phyloP scores from a whole-genome alignment of 2,888 invertebrate species.

The Dysmachus trigonus region DNA sequence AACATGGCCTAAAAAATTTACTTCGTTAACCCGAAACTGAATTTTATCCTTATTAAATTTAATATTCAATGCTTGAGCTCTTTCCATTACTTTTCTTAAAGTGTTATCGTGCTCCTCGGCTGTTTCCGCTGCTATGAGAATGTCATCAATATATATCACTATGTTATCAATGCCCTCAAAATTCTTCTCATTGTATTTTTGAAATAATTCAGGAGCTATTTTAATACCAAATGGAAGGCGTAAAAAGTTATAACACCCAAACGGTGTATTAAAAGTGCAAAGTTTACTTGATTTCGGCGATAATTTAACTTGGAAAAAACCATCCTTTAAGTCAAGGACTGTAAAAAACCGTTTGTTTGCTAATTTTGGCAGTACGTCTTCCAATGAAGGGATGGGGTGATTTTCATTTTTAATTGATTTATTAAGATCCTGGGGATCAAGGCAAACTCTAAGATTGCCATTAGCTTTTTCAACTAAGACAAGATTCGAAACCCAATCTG shows the following conservation, averaged over 20 bases:
- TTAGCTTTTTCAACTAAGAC: slow-evolving; percentile 5
- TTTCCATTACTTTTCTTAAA: slow-evolving; percentile 51
- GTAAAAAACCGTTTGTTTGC: slow-evolving; percentile 35
- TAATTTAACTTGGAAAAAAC: slow-evolving; percentile 48
- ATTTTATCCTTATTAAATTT: slow-evolving; percentile 53
- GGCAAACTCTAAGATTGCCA: slow-evolving; percentile 36
- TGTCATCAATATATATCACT: slow-evolving; percentile 32
- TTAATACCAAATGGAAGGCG: slow-evolving; percentile 51
- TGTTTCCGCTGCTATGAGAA: slow-evolving; percentile 7
- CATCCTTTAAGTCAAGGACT: slow-evolving; percentile 47
- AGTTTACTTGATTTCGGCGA: slow-evolving; percentile 40
- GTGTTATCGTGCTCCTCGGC: not conserved
- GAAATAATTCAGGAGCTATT: slow-evolving; percentile 51
- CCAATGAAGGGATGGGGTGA: slow-evolving; percentile 46
- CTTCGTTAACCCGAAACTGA: not conserved
- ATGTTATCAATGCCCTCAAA: not conserved
- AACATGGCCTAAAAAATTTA: not conserved
- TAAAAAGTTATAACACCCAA: not conserved
- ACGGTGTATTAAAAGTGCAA: slow-evolving; percentile 33
- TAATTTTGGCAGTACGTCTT: slow-evolving; percentile 45
- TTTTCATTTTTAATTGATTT: slow-evolving; percentile 37
- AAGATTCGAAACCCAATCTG: slow-evolving; percentile 44
- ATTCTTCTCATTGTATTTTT: slow-evolving; percentile 29
- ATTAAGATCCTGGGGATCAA: slow-evolving; percentile 36
- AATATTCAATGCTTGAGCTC: slow-evolving; percentile 52